Evolutionary conservation across 2,888 invertebrate genomes (phyloP).

Genomic region (Neoscelio sp.): DNA sequence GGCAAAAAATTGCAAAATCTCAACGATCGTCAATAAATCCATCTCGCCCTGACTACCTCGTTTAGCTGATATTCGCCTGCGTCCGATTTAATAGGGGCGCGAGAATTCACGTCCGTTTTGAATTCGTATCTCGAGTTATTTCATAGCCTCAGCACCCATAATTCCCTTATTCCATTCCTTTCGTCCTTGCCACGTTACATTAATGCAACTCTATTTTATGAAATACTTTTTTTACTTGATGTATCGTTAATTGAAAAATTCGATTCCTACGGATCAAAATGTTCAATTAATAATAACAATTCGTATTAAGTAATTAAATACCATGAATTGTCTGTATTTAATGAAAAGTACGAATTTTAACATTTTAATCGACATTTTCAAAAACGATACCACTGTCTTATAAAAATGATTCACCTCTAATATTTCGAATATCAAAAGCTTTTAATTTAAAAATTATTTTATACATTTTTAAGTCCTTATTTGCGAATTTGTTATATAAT

Average conservation of each 20-base stretch:
- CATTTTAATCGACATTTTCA: too few species aligned
- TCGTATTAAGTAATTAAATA: too few species aligned
- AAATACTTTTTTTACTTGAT: slow-evolving; percentile 16
- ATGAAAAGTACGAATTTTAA: too few species aligned
- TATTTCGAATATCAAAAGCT: too few species aligned
- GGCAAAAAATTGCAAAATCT: slow-evolving; percentile 49
- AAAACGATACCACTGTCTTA: too few species aligned
- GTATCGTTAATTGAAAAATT: slow-evolving; percentile 36
- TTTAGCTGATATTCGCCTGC: slow-evolving; percentile 44
- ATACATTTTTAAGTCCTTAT: too few species aligned
- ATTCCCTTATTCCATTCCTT: slow-evolving; percentile 49
- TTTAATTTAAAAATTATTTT: too few species aligned
- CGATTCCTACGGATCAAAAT: slow-evolving; percentile 10
- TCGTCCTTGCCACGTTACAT: slow-evolving; percentile 25
- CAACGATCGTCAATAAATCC: slow-evolving; percentile 52
- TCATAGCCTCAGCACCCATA: slow-evolving; percentile 39
- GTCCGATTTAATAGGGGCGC: slow-evolving; percentile 50
- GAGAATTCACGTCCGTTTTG: slow-evolving; percentile 55
- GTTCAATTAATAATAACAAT: slow-evolving; percentile 6
- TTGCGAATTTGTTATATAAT: too few species aligned
- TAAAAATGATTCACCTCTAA: too few species aligned
- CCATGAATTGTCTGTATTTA: too few species aligned
- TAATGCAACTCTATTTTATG: slow-evolving; percentile 71
- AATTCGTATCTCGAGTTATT: slow-evolving; percentile 58
- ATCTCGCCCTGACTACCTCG: slow-evolving; percentile 39